Percentiles rank a stretch among this genome's conserved stretches.
Evolutionary conservation across 2,113 vertebrate species (phyloP).

Genomic region (Chaetodon auriga): DNA sequence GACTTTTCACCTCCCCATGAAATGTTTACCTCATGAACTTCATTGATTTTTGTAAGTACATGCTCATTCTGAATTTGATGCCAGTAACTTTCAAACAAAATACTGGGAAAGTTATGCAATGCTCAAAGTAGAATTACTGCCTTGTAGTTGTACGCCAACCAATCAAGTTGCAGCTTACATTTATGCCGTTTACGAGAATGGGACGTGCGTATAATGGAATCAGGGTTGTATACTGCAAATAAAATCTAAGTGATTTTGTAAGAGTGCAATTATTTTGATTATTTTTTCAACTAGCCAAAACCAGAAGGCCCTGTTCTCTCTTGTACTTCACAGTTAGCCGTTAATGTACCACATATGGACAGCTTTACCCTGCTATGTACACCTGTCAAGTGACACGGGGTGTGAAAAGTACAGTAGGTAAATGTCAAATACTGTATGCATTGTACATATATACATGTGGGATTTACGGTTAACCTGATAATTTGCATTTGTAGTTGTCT

Average conservation of each 20-base stretch:
- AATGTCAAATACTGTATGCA: constrained; percentile 4
- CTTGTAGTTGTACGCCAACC: too few species aligned
- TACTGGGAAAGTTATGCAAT: too few species aligned
- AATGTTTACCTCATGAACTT: background rate
- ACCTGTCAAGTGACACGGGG: background rate
- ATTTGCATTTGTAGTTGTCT: constrained; percentile 27
- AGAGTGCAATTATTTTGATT: background rate
- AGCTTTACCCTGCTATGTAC: constrained; percentile 10
- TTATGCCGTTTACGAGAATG: too few species aligned
- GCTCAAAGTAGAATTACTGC: too few species aligned
- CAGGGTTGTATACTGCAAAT: background rate
- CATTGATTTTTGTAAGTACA: too few species aligned
- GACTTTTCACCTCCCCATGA: background rate
- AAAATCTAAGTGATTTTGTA: background rate
- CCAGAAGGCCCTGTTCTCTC: background rate
- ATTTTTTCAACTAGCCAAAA: background rate
- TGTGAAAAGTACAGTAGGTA: background rate
- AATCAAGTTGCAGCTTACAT: too few species aligned
- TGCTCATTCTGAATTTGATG: too few species aligned
- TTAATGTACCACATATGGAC: constrained; percentile 11
- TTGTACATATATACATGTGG: background rate
- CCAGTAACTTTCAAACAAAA: too few species aligned
- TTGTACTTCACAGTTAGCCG: background rate
- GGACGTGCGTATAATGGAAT: too few species aligned
- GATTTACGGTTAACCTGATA: background rate